Evolutionary conservation across 37 sponge, comb jelly and placozoan species (phyloP), one percentile per base, ranked within the genome.

Genomic region (Crambe crambe): DNA sequence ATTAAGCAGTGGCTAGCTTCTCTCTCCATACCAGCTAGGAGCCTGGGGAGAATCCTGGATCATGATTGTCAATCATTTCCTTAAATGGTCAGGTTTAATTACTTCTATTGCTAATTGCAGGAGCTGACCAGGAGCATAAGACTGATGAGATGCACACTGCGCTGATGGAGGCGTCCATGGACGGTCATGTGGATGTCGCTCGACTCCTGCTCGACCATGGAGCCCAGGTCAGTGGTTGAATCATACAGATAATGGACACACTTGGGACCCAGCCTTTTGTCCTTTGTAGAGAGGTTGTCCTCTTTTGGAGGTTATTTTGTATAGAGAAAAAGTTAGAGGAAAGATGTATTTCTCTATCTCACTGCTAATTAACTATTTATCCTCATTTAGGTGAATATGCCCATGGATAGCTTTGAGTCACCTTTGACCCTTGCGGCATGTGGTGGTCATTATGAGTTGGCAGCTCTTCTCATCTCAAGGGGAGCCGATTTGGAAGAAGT

Each of bases 61-160:
- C 56, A 20, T 54, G 10, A 54, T n/a, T n/a, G n/a, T n/a, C n/a
- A n/a, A n/a, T n/a, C n/a, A n/a, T n/a, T n/a, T n/a, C n/a, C n/a
- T n/a, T n/a, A n/a, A n/a, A n/a, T n/a, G n/a, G n/a, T n/a, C n/a
- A n/a, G n/a, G n/a, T n/a, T n/a, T n/a, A n/a, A n/a, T n/a, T n/a
- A n/a, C n/a, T n/a, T n/a, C n/a, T n/a, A n/a, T n/a, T n/a, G n/a
- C n/a, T n/a, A n/a, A n/a, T n/a, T n/a, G n/a, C n/a, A 85, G 87
- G 91, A 35, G 93, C 93, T 56, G 93, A 93, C 63, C 88, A 89
- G 83, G 93, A 93, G 63, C 93, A 93, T 83, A 93, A 93, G 90
- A 93, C 93, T 29, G 93, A 93, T 56, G 93, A 93, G 93, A 93
- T 93, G 93, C 93, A 93, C 75, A 93, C 88, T 18, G 93, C 93